These are phyloP conservation scores for Moxostoma hubbsi DNA, from an alignment of 2,797 vertebrate species.

Conservation along the genomic window DNA sequence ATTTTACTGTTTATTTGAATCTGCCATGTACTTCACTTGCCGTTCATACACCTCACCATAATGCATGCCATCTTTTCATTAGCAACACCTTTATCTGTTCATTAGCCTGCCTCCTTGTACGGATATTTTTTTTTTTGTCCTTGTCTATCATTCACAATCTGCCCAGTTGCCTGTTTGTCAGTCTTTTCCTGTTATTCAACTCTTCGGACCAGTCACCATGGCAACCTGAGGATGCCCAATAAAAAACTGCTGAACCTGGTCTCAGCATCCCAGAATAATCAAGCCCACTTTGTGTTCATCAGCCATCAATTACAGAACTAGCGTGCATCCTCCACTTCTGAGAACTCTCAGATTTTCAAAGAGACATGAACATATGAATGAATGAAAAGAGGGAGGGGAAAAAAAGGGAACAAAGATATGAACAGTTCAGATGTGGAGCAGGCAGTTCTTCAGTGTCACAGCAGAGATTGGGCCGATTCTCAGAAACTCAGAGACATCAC, in stretches of 20 bases:
- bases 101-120: neutral
- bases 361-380: constrained; percentile 1
- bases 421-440: constrained; percentile 20
- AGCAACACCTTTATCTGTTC: neutral
- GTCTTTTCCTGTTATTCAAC: constrained; percentile 42
- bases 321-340: constrained; percentile 13
- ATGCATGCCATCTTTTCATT: neutral
- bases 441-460: constrained; percentile 34
- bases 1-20: too few species aligned
- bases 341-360: constrained; percentile 31
- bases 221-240: constrained; percentile 57
- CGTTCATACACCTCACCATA: neutral
- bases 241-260: constrained; percentile 52
- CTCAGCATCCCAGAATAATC: constrained; percentile 52
- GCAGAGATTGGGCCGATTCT: constrained; percentile 14
- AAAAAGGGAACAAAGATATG: neutral
- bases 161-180: constrained; percentile 31
- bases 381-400: neutral
- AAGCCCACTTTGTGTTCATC: constrained; percentile 48
- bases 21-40: too few species aligned
- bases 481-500: neutral
- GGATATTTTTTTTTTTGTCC: neutral
- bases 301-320: constrained; percentile 26
- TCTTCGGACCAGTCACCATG: constrained; percentile 42
- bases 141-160: constrained; percentile 24